These are phyloP conservation scores for Oplegnathus fasciatus DNA, from an alignment of 2,113 vertebrate genomes.

Conservation along the genomic window DNA sequence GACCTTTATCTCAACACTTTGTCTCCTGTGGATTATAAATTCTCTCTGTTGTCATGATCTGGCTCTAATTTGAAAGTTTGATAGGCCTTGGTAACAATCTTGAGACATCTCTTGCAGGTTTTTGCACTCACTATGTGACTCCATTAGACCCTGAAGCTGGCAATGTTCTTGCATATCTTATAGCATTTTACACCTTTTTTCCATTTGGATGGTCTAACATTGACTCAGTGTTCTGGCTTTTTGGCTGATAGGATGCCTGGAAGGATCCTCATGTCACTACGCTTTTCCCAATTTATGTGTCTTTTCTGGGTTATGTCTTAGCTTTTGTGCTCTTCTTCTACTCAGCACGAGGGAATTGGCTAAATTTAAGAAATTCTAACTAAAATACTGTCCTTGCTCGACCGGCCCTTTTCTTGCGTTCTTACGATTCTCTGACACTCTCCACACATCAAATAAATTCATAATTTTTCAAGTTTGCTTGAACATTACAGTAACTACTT, in stretches of 20 bases:
- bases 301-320: neutral
- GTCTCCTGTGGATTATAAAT: neutral
- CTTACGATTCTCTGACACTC: neutral
- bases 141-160: constrained; percentile 1
- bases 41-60: neutral
- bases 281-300: neutral
- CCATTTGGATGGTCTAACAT: neutral
- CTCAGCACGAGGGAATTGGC: no score
- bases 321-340: no score
- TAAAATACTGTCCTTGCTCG: neutral
- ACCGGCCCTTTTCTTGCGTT: neutral
- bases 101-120: neutral
- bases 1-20: neutral
- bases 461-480: neutral
- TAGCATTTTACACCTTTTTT: neutral
- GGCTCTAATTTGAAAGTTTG: neutral
- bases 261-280: neutral
- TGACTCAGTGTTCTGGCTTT: neutral
- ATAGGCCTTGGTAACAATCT: neutral
- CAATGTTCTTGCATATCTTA: neutral
- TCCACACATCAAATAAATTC: neutral
- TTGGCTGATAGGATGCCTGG: neutral
- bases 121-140: neutral
- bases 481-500: neutral
- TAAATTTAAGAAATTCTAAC: no score